A percentile compares a stretch with the other conserved stretches of the same genome.
These are phyloP conservation scores for Macrobrachium nipponense DNA, from an alignment of 1,140 invertebrate genomes.

Conservation along the genomic window DNA sequence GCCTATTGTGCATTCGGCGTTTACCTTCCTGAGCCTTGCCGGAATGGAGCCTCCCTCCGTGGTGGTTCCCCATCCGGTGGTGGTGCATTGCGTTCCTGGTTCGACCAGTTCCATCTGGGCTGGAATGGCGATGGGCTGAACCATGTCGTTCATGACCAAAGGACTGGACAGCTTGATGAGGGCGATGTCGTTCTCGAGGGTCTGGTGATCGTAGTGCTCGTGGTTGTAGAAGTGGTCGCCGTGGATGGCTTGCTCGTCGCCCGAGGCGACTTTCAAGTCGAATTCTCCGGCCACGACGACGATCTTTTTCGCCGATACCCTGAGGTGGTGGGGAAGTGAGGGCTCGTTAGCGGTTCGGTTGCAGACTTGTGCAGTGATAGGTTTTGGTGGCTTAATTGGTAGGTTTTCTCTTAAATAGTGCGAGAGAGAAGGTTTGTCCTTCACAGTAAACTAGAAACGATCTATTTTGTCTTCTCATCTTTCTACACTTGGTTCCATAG, in stretches of 20 bases:
- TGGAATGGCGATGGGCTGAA: constrained; percentile 17
- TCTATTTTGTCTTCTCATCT: too few species aligned
- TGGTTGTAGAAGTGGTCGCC: background rate
- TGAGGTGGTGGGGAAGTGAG: background rate
- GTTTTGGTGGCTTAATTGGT: background rate
- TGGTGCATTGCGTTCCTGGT: background rate
- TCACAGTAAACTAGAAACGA: too few species aligned
- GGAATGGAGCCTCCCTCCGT: constrained; percentile 8
- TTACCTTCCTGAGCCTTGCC: constrained; percentile 28
- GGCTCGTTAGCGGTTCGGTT: background rate
- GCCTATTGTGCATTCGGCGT: background rate
- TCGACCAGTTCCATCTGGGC: constrained; percentile 8
- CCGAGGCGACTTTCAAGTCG: background rate
- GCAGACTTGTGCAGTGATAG: too few species aligned
- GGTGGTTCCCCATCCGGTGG: constrained; percentile 34
- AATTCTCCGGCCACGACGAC: constrained; percentile 19
- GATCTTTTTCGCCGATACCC: background rate
- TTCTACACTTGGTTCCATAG: too few species aligned
- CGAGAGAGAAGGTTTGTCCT: too few species aligned
- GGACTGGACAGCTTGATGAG: background rate
- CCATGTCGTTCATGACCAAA: background rate
- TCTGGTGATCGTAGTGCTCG: constrained; percentile 16
- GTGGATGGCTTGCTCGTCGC: constrained; percentile 23
- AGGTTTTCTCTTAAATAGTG: background rate
- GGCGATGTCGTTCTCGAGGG: constrained; percentile 26